phyloP scores from a whole-genome alignment of 2,797 vertebrate genomes.

The Protosalanx chinensis region DNA sequence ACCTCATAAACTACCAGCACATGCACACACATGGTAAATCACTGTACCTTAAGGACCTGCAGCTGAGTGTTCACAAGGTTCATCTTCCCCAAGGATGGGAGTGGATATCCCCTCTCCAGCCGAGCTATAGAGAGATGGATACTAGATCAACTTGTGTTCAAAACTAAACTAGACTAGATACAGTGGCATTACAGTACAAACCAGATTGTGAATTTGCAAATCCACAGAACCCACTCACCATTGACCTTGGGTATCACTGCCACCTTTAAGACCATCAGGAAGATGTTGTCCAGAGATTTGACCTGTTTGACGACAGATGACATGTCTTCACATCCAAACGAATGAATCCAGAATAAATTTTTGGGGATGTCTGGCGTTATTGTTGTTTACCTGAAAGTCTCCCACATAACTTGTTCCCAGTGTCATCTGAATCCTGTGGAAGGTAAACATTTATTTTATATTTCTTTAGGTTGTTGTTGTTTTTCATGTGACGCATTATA shows the following conservation, averaged over 20 bases:
- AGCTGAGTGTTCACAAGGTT: constrained; percentile 67
- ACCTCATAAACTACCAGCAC: background rate
- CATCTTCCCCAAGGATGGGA: constrained; percentile 70
- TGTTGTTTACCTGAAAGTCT: constrained; percentile 64
- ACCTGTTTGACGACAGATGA: constrained; percentile 52
- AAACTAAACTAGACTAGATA: background rate
- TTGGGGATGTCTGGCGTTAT: background rate
- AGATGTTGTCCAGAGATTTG: constrained; percentile 50
- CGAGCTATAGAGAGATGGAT: constrained; percentile 36
- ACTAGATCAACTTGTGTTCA: background rate
- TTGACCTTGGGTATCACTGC: constrained; percentile 68
- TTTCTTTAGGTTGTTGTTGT: too few relatives aligned
- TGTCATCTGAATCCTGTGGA: constrained; percentile 64
- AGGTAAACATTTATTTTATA: constrained; percentile 34
- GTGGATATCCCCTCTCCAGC: constrained; percentile 69
- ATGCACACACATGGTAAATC: constrained; percentile 11
- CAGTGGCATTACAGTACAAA: background rate
- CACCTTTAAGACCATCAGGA: constrained; percentile 60
- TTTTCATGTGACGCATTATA: too few relatives aligned
- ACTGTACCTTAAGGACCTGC: constrained; percentile 64
- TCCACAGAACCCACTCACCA: constrained; percentile 52
- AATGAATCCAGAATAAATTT: background rate
- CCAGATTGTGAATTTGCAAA: too few relatives aligned
- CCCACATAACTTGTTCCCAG: constrained; percentile 68
- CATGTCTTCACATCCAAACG: background rate